phyloP scores from a whole-genome alignment of 2,888 invertebrate species.

The Diarsia brunnea region DNA sequence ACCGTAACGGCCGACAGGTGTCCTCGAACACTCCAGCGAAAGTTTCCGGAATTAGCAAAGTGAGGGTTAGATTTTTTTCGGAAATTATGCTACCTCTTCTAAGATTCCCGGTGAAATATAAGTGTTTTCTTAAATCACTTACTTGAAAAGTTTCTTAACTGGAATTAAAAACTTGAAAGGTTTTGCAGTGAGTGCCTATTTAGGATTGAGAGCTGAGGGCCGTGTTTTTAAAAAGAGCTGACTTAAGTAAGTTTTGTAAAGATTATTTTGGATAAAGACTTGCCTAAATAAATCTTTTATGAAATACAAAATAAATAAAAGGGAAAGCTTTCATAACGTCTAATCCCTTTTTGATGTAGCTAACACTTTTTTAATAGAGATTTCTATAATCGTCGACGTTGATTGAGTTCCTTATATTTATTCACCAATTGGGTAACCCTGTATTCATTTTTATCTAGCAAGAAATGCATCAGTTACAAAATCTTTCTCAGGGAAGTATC shows the following conservation, averaged over 20 bases:
- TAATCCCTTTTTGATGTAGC: neutral
- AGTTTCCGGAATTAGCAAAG: constrained; percentile 77
- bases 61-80: constrained; percentile 64
- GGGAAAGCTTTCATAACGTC: constrained; percentile 7
- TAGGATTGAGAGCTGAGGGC: constrained; percentile 54
- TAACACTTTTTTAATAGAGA: neutral
- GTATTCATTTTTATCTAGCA: neutral
- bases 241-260: constrained; percentile 57
- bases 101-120: constrained; percentile 65
- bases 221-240: constrained; percentile 55
- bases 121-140: constrained; percentile 70
- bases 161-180: constrained; percentile 69
- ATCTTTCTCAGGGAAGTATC: constrained; percentile 46
- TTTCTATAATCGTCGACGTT: neutral
- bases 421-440: neutral
- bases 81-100: constrained; percentile 62
- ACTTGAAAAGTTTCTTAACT: constrained; percentile 65
- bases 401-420: neutral
- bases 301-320: constrained; percentile 36
- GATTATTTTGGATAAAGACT: constrained; percentile 58
- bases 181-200: constrained; percentile 64
- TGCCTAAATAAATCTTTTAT: constrained; percentile 44
- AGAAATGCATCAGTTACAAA: constrained; percentile 17
- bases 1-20: constrained; percentile 79
- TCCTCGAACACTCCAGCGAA: constrained; percentile 69